Base-by-base conservation (phyloP, 1,140 invertebrate genomes). In the Temnothorax longispinosus region DNA sequence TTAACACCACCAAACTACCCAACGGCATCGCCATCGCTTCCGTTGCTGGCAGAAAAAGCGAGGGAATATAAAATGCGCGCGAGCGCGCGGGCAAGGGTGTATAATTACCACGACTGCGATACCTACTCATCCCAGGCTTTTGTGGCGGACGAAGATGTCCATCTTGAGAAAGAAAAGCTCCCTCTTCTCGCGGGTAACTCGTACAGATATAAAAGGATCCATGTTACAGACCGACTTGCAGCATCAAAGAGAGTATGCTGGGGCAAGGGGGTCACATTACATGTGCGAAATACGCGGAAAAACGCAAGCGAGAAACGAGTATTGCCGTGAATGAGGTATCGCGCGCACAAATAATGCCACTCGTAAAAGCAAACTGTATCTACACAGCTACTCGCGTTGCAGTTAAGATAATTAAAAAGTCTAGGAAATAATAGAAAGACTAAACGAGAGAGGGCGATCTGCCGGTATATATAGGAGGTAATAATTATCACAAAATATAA, bases 61-160 rank as follows among this genome's bases (percentile, higher is more conserved):
- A 77, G 62, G 65, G 13, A 11, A 21, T 85, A 85, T 62, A 72
- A 89, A 89, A 85, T 27, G 32, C 15, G 21, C 11, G n/a, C 41
- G 8, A n/a, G 38, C 11, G n/a, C 41, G 8, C 32, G 38, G 2
- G 58, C 44, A 80, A 81, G 88, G 50, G 67, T 54, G 52, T 56
- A 87, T 85, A 91, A 91, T 91, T 91, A 91, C 72, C 71, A 88
- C 77, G 84, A 88, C 84, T 77, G 58, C 78, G 76, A 67, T 86
- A 80, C 85, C 87, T 87, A 78, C 87, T 91, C 86, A 89, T 89
- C 87, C 85, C 67, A 32, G 58, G 50, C 82, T 88, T 87, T 88
- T 74, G 76, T 67, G 88, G 65, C 78, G 78, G 80, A 21, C 74
- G 69, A 78, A 86, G 80, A 87, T 72, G 85, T 64, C 52, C 69